Conservation (phyloP, 2,888 invertebrate species). For the Fragum sueziense region DNA sequence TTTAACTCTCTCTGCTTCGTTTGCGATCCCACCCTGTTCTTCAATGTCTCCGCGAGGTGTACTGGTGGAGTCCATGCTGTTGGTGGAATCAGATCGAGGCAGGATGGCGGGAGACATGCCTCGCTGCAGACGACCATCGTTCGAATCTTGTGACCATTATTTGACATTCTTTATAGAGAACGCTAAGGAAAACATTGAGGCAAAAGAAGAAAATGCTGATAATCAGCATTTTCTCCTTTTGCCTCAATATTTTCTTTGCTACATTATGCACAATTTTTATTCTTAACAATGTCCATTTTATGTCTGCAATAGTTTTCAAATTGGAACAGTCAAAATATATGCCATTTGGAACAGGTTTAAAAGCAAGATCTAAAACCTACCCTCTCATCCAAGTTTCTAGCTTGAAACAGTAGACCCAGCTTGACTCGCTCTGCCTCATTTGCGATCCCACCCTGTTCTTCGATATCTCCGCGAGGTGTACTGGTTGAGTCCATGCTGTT, state of each 20-base stretch:
- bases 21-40: conserved; percentile 56
- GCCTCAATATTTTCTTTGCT: too few relatives aligned
- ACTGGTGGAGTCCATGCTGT: conserved; percentile 60
- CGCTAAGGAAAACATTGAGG: too few relatives aligned
- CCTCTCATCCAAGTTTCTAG: conserved; percentile 73
- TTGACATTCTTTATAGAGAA: too few relatives aligned
- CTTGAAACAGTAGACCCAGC: conserved; percentile 70
- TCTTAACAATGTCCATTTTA: too few relatives aligned
- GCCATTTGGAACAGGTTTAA: too few relatives aligned
- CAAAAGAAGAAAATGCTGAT: too few relatives aligned
- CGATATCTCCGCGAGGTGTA: conserved; percentile 54
- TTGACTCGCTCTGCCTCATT: conserved; percentile 73
- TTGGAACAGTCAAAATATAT: too few relatives aligned
- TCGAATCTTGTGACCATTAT: conserved; percentile 17
- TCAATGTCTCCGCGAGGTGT: conserved; percentile 56
- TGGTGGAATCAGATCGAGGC: conserved; percentile 61
- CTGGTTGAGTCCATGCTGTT: conserved; percentile 61
- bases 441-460: conserved; percentile 56
- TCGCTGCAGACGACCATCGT: conserved; percentile 28
- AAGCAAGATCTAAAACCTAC: too few relatives aligned
- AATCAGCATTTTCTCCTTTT: too few relatives aligned
- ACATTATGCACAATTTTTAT: too few relatives aligned
- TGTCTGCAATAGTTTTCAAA: too few relatives aligned
- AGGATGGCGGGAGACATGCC: conserved; percentile 51
- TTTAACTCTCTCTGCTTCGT: conserved; percentile 73